Evolutionary conservation across 2,113 vertebrate species (phyloP).

Genomic region (Lophotis ruficrista): DNA sequence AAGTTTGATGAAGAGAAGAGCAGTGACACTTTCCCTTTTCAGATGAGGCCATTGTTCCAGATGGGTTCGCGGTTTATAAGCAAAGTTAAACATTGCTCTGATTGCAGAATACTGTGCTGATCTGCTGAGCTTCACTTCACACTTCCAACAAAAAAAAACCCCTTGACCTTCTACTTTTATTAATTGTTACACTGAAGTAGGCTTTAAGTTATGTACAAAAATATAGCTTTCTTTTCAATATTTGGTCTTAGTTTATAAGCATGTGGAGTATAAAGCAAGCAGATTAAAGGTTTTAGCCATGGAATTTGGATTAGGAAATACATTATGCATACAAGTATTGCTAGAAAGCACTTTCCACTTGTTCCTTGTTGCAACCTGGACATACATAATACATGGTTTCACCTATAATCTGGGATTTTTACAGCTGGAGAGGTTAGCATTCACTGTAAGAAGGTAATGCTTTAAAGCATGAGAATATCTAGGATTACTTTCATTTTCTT

Average conservation of each 20-base stretch:
- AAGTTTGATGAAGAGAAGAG: neutral
- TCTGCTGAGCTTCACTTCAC: neutral
- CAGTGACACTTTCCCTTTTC: neutral
- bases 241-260: neutral
- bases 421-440: neutral
- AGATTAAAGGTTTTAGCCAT: neutral
- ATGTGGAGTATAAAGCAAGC: neutral
- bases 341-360: neutral
- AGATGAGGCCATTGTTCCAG: constrained; percentile 10
- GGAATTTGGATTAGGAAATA: neutral
- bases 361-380: neutral
- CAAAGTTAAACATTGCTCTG: neutral
- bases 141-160: neutral
- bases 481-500: neutral
- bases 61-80: neutral
- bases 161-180: neutral
- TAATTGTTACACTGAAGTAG: neutral
- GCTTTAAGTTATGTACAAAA: neutral
- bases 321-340: neutral
- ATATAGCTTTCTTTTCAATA: neutral
- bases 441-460: neutral
- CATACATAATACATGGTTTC: neutral
- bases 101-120: neutral
- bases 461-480: neutral
- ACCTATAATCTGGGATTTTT: neutral